Conservation (phyloP, 2,888 invertebrate species). For the Drosophila aldrichi region DNA sequence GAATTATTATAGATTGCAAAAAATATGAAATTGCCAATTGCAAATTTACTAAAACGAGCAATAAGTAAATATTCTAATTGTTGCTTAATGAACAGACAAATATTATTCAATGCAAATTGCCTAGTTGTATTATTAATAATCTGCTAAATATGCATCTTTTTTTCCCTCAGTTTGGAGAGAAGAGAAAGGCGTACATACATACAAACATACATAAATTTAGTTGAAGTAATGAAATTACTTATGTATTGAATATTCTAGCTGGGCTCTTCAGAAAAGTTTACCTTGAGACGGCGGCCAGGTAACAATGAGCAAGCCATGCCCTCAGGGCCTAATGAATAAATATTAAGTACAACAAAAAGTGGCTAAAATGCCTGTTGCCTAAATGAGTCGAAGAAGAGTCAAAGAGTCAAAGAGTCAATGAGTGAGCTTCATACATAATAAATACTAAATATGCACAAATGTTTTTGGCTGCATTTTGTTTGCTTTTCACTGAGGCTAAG, state of each 20-base stretch:
- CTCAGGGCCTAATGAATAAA: slow-evolving; percentile 43
- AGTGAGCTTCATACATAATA: slow-evolving; percentile 21
- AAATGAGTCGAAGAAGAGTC: slow-evolving; percentile 8
- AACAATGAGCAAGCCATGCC: slow-evolving; percentile 16
- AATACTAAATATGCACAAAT: slow-evolving; percentile 47
- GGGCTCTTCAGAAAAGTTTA: slow-evolving; percentile 30
- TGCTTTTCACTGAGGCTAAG: slow-evolving; percentile 13
- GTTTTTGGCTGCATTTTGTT: slow-evolving; percentile 21
- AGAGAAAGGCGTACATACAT: neutral
- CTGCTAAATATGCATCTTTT: slow-evolving; percentile 1
- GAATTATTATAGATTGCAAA: neutral
- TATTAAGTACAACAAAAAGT: slow-evolving; percentile 14
- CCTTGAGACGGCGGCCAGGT: slow-evolving; percentile 22
- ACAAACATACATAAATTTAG: slow-evolving; percentile 8
- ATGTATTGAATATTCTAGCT: slow-evolving; percentile 26
- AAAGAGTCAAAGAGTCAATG: neutral
- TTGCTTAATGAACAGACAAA: neutral
- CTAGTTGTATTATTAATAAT: neutral
- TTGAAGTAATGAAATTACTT: slow-evolving; percentile 37
- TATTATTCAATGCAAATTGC: neutral
- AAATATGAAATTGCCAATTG: neutral
- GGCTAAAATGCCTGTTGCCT: slow-evolving; percentile 3
- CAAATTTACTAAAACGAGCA: neutral
- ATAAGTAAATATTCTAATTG: neutral
- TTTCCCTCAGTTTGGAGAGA: neutral